Percentiles rank a stretch among this genome's conserved stretches.
Conservation (phyloP, 2,888 invertebrate species). For the Nephrotoma guestfalica region DNA sequence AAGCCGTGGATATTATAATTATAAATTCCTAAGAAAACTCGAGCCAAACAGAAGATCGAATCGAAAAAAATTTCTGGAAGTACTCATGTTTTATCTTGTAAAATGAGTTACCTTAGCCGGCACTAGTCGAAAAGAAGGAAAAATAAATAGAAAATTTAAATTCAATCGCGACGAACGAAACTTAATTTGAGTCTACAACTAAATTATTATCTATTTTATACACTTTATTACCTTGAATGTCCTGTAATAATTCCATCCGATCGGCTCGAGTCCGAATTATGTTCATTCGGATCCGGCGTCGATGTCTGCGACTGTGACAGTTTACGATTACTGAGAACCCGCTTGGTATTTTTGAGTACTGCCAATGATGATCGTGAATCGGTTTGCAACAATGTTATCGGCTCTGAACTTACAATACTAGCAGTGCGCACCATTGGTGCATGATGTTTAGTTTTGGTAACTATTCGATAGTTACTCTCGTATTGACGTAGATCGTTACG, state of each 20-base stretch:
- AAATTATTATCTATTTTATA: background rate
- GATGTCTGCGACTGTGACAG: conserved; percentile 29
- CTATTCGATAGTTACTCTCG: conserved; percentile 65
- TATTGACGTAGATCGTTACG: conserved; percentile 76
- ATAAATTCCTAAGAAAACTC: too few species aligned
- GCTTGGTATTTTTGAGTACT: conserved; percentile 34
- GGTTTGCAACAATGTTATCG: conserved; percentile 34
- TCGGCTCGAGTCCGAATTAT: conserved; percentile 39
- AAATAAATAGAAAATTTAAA: background rate
- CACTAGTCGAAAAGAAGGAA: background rate
- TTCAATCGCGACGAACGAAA: background rate
- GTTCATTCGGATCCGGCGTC: conserved; percentile 35
- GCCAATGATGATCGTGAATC: conserved; percentile 38
- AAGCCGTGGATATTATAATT: too few species aligned
- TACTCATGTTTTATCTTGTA: background rate
- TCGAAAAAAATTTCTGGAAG: too few species aligned
- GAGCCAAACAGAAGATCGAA: too few species aligned
- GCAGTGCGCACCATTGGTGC: conserved; percentile 58
- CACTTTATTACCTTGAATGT: conserved; percentile 8
- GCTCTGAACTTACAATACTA: conserved; percentile 53
- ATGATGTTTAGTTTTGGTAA: conserved; percentile 60
- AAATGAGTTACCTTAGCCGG: background rate
- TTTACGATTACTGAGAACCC: conserved; percentile 35
- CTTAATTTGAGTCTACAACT: background rate
- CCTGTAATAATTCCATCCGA: conserved; percentile 22